phyloP scores from a whole-genome alignment of 2,113 vertebrate species.

The Melierax canorus region DNA sequence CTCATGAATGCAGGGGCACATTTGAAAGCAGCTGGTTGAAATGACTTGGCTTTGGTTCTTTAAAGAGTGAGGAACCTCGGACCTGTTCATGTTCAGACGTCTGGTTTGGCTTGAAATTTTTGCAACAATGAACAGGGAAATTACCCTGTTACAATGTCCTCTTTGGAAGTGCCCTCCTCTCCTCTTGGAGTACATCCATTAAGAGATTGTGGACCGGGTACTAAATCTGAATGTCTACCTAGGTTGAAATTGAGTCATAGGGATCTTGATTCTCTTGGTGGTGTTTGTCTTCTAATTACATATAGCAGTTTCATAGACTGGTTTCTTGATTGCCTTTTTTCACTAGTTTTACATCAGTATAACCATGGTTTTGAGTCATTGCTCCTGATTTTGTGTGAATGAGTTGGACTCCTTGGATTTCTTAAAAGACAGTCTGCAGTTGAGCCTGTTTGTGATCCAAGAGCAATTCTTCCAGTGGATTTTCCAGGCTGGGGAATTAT shows the following conservation, averaged over 20 bases:
- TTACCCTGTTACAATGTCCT: fast-evolving
- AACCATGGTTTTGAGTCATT: background rate
- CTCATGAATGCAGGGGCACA: background rate
- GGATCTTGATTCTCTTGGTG: background rate
- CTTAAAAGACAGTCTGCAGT: background rate
- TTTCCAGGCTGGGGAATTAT: background rate
- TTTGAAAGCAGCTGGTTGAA: background rate
- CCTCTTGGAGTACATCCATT: fast-evolving
- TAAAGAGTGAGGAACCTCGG: background rate
- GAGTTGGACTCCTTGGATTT: background rate
- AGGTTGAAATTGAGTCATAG: background rate
- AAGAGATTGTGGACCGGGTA: background rate
- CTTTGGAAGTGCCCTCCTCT: background rate
- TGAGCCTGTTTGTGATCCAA: background rate
- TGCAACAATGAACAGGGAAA: background rate
- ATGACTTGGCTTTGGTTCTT: background rate
- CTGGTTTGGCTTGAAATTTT: background rate
- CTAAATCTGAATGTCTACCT: background rate
- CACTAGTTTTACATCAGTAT: background rate
- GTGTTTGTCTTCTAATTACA: background rate
- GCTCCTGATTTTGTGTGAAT: background rate
- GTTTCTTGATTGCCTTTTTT: background rate
- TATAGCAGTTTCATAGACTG: background rate
- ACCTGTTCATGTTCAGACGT: background rate
- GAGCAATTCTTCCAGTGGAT: background rate